Evolutionary conservation across 1,140 invertebrate species (phyloP).

Genomic region (Gerris buenoi): DNA sequence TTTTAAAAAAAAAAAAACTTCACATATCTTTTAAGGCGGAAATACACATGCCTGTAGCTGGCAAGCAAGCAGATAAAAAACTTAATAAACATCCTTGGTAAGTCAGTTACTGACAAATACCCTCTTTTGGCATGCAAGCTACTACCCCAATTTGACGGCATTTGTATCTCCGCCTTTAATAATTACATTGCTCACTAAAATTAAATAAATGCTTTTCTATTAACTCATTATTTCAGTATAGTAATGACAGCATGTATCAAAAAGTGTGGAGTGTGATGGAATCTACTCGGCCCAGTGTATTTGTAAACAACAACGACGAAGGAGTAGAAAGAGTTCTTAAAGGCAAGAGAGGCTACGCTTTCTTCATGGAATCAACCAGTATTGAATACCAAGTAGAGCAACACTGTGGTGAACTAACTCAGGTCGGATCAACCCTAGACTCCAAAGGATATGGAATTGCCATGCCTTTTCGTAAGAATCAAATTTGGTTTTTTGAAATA

Average conservation of each 20-base stretch:
- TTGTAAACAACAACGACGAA: conserved; percentile 60
- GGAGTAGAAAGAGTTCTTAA: conserved; percentile 66
- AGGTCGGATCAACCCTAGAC: conserved; percentile 59
- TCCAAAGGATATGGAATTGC: conserved; percentile 70
- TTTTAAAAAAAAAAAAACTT: neutral
- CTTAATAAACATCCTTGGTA: too few species aligned
- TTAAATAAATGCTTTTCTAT: neutral
- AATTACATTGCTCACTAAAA: neutral
- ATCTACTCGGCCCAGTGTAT: conserved; percentile 60
- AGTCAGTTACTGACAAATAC: too few species aligned
- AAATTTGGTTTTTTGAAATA: neutral
- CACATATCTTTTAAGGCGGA: too few species aligned
- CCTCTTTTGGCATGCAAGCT: too few species aligned
- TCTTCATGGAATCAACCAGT: conserved; percentile 69
- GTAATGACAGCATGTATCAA: conserved; percentile 54
- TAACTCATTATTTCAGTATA: conserved; percentile 34
- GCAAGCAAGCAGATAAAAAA: too few species aligned
- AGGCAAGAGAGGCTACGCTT: conserved; percentile 52
- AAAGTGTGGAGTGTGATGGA: conserved; percentile 71
- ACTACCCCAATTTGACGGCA: too few species aligned
- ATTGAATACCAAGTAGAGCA: conserved; percentile 62
- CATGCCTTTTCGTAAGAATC: conserved; percentile 47
- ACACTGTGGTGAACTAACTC: conserved; percentile 57
- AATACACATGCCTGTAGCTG: too few species aligned
- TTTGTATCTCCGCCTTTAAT: too few species aligned